Base-by-base conservation (phyloP, 2,797 vertebrate species). In the Hypotaenidia philippensis region DNA sequence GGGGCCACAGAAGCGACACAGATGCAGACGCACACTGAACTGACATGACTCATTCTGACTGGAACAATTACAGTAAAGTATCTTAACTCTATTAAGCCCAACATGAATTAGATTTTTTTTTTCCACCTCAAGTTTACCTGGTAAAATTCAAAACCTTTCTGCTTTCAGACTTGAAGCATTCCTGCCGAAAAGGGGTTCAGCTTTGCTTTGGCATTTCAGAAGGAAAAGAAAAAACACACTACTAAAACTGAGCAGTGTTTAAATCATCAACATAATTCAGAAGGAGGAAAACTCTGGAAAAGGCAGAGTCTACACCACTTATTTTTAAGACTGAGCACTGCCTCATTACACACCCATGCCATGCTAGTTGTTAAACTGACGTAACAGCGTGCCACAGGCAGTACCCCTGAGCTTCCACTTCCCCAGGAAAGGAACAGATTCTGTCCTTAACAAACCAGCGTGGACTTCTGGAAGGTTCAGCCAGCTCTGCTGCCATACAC, bases 401-500 rank as follows among this genome's bases (percentile, higher is more conserved):
- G 10, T 18, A n/a, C 9, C 10, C 34, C 49, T 41, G 29, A 49
- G 69, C 25, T 6, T n/a, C 36, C 5, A 26, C 29, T 83, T 90
- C 41, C 27, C 34, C 49, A 40, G 60, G 14, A 79, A 69, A 83
- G 15, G 45, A n/a, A 41, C 18, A 70, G 16, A 75, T 63, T 66
- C 11, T 31, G 9, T 21, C 32, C 27, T 65, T 45, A 26, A 36
- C 29, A 29, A 66, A 69, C 38, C 5, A 76, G 7, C n/a, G 31
- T 0, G 3, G 31, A 29, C 22, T 59, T 27, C 26, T n/a, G 66
- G 14, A 83, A 19, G 3, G 6, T 32, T 75, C n/a, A 72, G 25
- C 11, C 44, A 34, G 38, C 52, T 86, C 71, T 63, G 29, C 21
- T 11, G 2, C 45, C 0, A 0, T 11, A 13, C 13, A 40, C 12